Conservation (phyloP, 2,797 vertebrate species). For the Mionectes olivaceus region DNA sequence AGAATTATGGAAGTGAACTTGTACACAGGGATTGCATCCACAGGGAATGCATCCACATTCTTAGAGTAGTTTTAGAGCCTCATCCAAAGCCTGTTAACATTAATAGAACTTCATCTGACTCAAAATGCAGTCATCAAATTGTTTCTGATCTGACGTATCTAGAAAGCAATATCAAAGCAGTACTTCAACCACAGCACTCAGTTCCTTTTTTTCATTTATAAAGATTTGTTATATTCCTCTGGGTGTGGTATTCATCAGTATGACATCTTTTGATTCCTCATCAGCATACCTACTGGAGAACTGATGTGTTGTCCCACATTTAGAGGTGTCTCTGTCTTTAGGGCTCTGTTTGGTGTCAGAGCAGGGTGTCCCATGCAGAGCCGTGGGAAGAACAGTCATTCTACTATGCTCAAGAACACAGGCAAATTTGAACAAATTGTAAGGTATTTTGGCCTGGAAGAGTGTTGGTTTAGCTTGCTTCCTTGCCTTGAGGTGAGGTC, state of each 20-base stretch:
- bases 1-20: neutral
- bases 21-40: neutral
- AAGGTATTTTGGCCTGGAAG: neutral
- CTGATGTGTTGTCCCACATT: neutral
- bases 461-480: rapidly evolving
- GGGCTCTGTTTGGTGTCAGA: neutral
- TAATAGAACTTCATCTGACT: neutral
- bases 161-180: neutral
- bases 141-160: neutral
- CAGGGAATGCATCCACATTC: neutral
- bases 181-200: neutral
- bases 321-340: neutral
- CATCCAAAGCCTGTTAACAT: neutral
- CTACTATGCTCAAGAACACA: neutral
- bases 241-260: neutral
- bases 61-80: neutral
- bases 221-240: neutral
- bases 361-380: neutral
- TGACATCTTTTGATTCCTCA: neutral
- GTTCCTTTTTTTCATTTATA: neutral
- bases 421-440: neutral
- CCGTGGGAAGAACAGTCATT: neutral
- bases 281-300: neutral
- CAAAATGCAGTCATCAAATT: neutral
- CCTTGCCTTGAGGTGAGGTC: neutral